Evolutionary conservation across 2,888 invertebrate genomes (phyloP), one percentile per base, ranked within the genome.

Genomic region (Xanthorhoe spadicearia): DNA sequence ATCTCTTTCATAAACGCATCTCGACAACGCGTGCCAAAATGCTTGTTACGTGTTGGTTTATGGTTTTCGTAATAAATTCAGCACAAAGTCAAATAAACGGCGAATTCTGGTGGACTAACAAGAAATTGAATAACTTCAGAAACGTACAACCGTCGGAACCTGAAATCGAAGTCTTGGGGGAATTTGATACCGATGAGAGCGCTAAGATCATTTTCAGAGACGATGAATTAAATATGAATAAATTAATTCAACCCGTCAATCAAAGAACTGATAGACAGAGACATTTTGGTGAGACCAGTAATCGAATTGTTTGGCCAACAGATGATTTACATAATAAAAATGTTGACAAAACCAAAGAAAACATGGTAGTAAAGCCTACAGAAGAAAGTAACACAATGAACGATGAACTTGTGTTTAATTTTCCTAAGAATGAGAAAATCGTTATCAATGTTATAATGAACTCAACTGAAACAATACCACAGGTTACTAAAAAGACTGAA

Each of bases 41-140:
- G 89, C 67, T 79, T 43, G 68, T 68, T 43, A 74, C 73, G 68
- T 48, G 77, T 54, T 60, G 85, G 15, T 69, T 86, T 50, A 76
- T 69, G 9, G 60, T 86, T 59, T 63, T 83, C 60, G 51, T 81
- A 19, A 66, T 80, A 4, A 83, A 82, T 76, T 70, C 77, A 23
- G 79, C 77, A 49, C 68, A 74, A 7, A 75, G 85, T 48, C 92
- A 93, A 80, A 64, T 89, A 19, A 84, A 87, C 60, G 92, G 92
- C 43, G 86, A 88, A 72, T 92, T 92, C 75, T 90, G 91, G 92
- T 91, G 92, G 92, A 68, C 91, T 15, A 84, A 89, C 64, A 77
- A 86, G 38, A 85, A 89, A 70, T 69, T 90, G 28, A 75, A 84
- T 13, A 77, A 81, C 51, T 68, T 85, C 8, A 79, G 82, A 50